These are phyloP conservation scores for Tetramorium simillimum DNA, from an alignment of 1,140 invertebrate genomes.

Conservation along the genomic window DNA sequence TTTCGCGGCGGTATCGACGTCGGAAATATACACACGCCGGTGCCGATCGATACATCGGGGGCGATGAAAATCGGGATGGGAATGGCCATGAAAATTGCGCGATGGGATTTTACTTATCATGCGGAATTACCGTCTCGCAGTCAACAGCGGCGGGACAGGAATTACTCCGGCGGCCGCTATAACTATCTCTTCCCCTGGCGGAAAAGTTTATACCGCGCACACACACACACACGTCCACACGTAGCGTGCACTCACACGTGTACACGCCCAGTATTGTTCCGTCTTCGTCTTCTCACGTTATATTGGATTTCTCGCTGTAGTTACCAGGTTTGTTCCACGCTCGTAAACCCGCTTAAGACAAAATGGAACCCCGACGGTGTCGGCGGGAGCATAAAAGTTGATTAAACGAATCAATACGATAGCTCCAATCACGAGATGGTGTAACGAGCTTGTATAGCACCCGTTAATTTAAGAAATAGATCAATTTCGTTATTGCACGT, in stretches of 20 bases:
- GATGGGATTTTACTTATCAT: slow-evolving; percentile 72
- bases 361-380: slow-evolving; percentile 19
- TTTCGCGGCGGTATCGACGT: slow-evolving; percentile 9
- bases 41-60: background rate
- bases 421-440: slow-evolving; percentile 15
- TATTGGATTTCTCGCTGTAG: slow-evolving; percentile 50
- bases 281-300: slow-evolving; percentile 39
- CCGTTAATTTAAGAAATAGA: background rate
- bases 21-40: background rate
- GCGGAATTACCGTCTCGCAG: slow-evolving; percentile 44
- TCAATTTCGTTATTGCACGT: background rate
- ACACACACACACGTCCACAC: background rate
- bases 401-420: slow-evolving; percentile 52
- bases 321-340: slow-evolving; percentile 36
- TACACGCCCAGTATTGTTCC: slow-evolving; percentile 4
- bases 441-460: background rate
- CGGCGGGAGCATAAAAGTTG: slow-evolving; percentile 39
- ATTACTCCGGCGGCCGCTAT: slow-evolving; percentile 20
- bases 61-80: background rate
- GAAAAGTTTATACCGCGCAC: slow-evolving; percentile 15
- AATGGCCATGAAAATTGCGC: slow-evolving; percentile 59
- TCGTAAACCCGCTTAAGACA: slow-evolving; percentile 56
- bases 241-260: background rate
- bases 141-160: slow-evolving; percentile 2
- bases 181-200: slow-evolving; percentile 2